Evolutionary conservation across 2,797 vertebrate species (phyloP).

Genomic region (Natrix natrix): DNA sequence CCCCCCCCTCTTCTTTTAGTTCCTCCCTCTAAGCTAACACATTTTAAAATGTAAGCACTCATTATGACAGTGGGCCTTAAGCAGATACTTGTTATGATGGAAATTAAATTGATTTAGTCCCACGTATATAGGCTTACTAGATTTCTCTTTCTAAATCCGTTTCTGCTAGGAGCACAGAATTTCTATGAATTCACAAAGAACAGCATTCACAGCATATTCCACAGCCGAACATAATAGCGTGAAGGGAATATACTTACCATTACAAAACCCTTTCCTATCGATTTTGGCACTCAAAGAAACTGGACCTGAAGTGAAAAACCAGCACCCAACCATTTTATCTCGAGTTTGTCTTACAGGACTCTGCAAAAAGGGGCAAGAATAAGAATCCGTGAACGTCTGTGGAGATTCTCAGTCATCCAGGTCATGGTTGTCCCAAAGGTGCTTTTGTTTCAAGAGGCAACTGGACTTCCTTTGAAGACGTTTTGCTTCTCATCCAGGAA

Average conservation of each 20-base stretch:
- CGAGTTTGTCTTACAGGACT: constrained; percentile 74
- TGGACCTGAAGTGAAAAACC: constrained; percentile 80
- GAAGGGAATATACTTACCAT: constrained; percentile 71
- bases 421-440: too few species aligned
- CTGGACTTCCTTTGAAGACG: too few species aligned
- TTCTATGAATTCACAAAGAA: neutral
- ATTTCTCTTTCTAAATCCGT: neutral
- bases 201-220: neutral
- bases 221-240: neutral
- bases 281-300: constrained; percentile 82
- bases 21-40: neutral
- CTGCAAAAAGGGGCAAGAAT: constrained; percentile 62
- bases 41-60: neutral
- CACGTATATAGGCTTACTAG: neutral
- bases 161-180: neutral
- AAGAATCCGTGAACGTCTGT: constrained; percentile 2
- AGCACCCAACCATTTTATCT: constrained; percentile 82
- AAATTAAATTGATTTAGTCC: neutral
- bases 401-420: too few species aligned
- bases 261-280: constrained; percentile 81
- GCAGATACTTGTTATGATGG: neutral
- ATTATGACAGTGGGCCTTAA: neutral
- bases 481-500: too few species aligned
- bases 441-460: too few species aligned
- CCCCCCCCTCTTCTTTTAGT: neutral